phyloP scores from a whole-genome alignment of 2,113 vertebrate genomes.

The Heterochromis multidens region DNA sequence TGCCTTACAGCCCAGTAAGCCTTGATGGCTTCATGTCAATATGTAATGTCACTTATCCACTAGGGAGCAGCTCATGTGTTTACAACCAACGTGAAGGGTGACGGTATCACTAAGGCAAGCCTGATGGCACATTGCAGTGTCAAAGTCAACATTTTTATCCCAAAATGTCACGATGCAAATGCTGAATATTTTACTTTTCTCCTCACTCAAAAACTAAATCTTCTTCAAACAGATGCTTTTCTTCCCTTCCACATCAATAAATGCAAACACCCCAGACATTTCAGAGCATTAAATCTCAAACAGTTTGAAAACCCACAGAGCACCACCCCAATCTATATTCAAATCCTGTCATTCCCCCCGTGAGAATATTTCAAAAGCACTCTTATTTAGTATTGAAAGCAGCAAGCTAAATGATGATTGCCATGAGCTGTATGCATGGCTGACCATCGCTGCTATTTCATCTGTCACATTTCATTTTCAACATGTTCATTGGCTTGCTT shows the following conservation, averaged over 20 bases:
- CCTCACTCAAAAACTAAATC: neutral
- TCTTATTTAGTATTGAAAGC: neutral
- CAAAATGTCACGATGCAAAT: neutral
- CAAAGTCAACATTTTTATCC: neutral
- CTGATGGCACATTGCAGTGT: neutral
- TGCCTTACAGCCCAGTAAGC: neutral
- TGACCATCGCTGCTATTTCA: constrained; percentile 6
- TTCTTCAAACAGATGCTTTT: neutral
- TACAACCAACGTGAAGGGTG: neutral
- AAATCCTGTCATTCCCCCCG: constrained; percentile 29
- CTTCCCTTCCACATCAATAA: neutral
- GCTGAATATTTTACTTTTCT: neutral
- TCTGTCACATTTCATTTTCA: constrained; percentile 49
- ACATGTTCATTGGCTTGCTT: neutral
- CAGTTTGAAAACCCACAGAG: constrained; percentile 27
- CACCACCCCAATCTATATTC: constrained; percentile 43
- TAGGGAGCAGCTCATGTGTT: neutral
- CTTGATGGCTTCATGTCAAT: neutral
- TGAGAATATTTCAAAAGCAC: neutral
- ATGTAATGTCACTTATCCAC: neutral
- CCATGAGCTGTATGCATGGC: neutral
- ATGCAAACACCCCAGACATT: neutral
- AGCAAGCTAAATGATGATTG: constrained; percentile 7
- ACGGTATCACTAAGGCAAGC: neutral
- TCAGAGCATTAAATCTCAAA: neutral